Base-by-base conservation (phyloP, 2,888 invertebrate species). In the Pandemis corylana region DNA sequence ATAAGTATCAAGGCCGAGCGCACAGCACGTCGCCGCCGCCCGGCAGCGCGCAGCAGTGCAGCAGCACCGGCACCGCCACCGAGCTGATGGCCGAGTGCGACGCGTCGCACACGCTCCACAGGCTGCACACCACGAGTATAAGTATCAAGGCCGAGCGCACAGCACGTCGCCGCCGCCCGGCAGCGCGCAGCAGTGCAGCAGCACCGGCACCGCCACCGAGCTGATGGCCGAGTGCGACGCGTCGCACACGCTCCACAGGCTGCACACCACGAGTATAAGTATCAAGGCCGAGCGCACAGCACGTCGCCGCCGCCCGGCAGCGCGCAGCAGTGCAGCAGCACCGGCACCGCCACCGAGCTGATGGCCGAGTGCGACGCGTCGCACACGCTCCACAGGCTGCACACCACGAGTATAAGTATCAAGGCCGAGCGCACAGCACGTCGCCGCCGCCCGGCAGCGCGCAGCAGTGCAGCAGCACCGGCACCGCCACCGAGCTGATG, bases 31-130 rank as follows among this genome's bases (percentile, higher is more conserved):
- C 99, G 0, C 98, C 97, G 2, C 99, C 99, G 74, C 97, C 96
- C 0, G 99, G 97, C 77, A 99, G 95, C 0, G 99, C 98, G 77
- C 99, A 97, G 86, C 99, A 99, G 91, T 99, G 99, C 75, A 99
- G 95, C 78, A 99, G 94, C 71, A 99, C 95, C 0, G 99, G 99
- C 44, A 99, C 99, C 46, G 97, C 96, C 78, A 98, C 97, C 87
- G 98, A 97, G 80, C 99, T 97, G 80, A 99, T 98, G 91, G 99
- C 98, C 0, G 99, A 99, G 89, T 98, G 97, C 78, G 98, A 97
- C 0, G 98, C 97, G 87, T 98, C 98, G 88, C 99, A 96, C 71
- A 98, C 95, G 84, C 97, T 97, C 99, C 99, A 99, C 67, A 99
- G 94, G 84, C 99, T 99, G 84, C 53, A 20, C 20, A 20, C n/a